A percentile compares a stretch with the other conserved stretches of the same genome.
Evolutionary conservation across 2,797 vertebrate species (phyloP).

Genomic region (Threskiornis aethiopicus): DNA sequence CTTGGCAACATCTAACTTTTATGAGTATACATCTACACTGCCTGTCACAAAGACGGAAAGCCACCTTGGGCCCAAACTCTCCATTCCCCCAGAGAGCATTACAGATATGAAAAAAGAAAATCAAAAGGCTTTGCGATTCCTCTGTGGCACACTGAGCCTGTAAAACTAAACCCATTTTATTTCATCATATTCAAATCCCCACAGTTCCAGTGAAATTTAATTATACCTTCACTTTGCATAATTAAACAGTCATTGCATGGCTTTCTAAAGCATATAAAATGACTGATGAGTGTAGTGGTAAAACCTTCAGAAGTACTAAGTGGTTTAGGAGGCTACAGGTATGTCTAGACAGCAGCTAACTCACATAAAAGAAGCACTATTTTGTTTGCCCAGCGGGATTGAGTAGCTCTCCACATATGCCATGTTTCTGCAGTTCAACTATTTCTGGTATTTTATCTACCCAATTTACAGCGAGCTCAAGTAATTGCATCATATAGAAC

Average conservation of each 20-base stretch:
- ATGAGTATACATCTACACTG: background rate
- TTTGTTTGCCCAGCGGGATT: background rate
- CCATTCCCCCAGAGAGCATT: background rate
- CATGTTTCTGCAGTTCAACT: background rate
- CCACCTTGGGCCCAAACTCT: background rate
- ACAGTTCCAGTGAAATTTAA: constrained; percentile 60
- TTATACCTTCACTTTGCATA: constrained; percentile 65
- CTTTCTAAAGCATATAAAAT: constrained; percentile 55
- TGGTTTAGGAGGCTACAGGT: constrained; percentile 37
- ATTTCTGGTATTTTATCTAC: constrained; percentile 1
- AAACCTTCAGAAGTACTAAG: constrained; percentile 50
- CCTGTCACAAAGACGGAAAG: background rate
- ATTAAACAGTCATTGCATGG: constrained; percentile 50
- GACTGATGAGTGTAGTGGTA: constrained; percentile 13
- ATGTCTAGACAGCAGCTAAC: constrained; percentile 39
- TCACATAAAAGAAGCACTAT: background rate
- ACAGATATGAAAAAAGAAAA: background rate
- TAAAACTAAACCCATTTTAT: constrained; percentile 60
- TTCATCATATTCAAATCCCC: constrained; percentile 65
- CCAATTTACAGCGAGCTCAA: background rate
- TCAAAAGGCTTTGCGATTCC: constrained; percentile 7
- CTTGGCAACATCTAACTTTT: background rate
- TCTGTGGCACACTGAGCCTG: constrained; percentile 5
- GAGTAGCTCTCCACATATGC: background rate
- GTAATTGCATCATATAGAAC: background rate